These are phyloP conservation scores for Danionella cerebrum DNA, from an alignment of 2,113 vertebrate genomes.

Conservation along the genomic window DNA sequence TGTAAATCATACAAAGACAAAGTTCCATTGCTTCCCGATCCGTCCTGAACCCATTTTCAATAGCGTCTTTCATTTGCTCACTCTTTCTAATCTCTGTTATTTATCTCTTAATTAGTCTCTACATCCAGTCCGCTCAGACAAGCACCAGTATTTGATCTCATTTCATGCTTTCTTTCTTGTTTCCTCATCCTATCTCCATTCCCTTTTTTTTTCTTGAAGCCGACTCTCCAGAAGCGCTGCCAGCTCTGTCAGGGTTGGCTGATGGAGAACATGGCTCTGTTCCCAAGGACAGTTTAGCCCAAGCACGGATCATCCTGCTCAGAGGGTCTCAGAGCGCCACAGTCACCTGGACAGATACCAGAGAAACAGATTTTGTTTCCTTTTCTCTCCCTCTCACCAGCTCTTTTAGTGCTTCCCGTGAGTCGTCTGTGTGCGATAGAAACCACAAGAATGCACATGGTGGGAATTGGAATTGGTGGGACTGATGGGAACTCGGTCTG, in stretches of 20 bases:
- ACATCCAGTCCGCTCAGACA: slow-evolving; percentile 8
- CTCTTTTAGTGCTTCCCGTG: not conserved
- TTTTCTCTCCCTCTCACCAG: not conserved
- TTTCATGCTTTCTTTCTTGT: slow-evolving; percentile 12
- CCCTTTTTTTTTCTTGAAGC: not conserved
- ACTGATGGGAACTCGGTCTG: not conserved
- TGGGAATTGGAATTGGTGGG: too few species aligned
- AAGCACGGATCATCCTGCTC: slow-evolving; percentile 12
- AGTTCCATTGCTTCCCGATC: not conserved
- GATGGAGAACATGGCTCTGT: slow-evolving; percentile 9
- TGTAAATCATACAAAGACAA: not conserved
- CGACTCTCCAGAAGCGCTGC: slow-evolving; percentile 1
- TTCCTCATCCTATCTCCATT: not conserved
- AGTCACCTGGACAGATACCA: slow-evolving; percentile 25
- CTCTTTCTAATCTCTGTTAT: slow-evolving; percentile 13
- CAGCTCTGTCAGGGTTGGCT: slow-evolving; percentile 12
- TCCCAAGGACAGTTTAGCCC: slow-evolving; percentile 34
- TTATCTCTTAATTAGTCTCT: slow-evolving; percentile 17
- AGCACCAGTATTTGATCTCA: slow-evolving; percentile 4
- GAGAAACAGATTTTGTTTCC: slow-evolving; percentile 9
- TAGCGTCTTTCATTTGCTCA: not conserved
- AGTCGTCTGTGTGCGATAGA: not conserved
- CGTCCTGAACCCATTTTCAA: slow-evolving; percentile 10
- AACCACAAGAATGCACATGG: not conserved
- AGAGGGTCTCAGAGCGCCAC: not conserved